phyloP scores from a whole-genome alignment of 2,797 vertebrate species.

The Threskiornis aethiopicus region DNA sequence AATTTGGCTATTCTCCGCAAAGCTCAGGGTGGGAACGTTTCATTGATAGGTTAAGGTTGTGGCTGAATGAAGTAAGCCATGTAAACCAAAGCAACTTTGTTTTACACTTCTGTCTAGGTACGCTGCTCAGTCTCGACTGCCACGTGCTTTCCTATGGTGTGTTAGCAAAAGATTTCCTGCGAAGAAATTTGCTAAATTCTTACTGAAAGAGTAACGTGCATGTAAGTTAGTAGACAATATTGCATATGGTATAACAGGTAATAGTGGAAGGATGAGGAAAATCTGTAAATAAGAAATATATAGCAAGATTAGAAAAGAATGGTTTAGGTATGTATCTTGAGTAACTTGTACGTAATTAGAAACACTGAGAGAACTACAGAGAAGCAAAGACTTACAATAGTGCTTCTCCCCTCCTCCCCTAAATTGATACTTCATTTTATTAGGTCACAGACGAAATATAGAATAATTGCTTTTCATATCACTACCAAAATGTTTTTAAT shows the following conservation, averaged over 20 bases:
- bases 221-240: not conserved
- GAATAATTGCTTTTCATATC: not conserved
- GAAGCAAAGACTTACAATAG: not conserved
- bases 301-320: not conserved
- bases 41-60: not conserved
- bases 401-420: not conserved
- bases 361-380: not conserved
- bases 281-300: not conserved
- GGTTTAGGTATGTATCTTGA: not conserved
- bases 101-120: not conserved
- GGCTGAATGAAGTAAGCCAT: not conserved
- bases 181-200: not conserved
- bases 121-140: not conserved
- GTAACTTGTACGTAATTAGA: not conserved
- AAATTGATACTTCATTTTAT: not conserved
- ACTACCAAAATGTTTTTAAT: not conserved
- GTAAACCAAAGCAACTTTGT: not conserved
- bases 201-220: not conserved
- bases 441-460: not conserved
- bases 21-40: not conserved
- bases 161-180: not conserved
- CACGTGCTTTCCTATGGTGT: accelerated
- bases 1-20: not conserved
- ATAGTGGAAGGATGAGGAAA: not conserved
- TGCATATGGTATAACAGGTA: not conserved